These are phyloP conservation scores for Boloria selene DNA, from an alignment of 2,888 invertebrate genomes.

Conservation along the genomic window DNA sequence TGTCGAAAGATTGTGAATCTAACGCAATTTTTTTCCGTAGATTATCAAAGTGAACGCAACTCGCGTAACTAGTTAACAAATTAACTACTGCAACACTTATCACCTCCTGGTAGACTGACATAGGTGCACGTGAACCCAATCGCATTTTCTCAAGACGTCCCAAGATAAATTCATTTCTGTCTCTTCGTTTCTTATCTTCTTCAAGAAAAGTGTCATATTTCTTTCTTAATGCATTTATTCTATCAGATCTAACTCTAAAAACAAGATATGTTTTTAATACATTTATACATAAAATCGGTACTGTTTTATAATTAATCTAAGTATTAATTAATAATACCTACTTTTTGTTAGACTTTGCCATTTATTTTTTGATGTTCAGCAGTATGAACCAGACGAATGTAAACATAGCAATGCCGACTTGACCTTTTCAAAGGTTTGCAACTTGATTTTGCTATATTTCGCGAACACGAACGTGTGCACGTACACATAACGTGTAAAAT, in stretches of 20 bases:
- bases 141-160: conserved; percentile 72
- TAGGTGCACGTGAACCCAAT: conserved; percentile 50
- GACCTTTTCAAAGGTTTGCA: conserved; percentile 67
- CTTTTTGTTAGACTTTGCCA: conserved; percentile 73
- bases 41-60: no score
- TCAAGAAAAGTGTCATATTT: conserved; percentile 74
- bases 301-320: not conserved
- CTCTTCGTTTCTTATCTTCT: conserved; percentile 73
- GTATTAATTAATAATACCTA: conserved; percentile 41
- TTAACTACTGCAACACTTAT: conserved; percentile 23
- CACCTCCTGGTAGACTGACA: conserved; percentile 54
- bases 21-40: no score
- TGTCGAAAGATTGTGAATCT: no score
- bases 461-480: conserved; percentile 21
- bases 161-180: conserved; percentile 73
- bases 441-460: conserved; percentile 26
- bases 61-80: no score
- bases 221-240: conserved; percentile 65
- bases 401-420: conserved; percentile 69
- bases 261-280: conserved; percentile 11
- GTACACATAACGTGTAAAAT: conserved; percentile 26
- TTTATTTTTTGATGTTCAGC: conserved; percentile 42
- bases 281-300: not conserved
- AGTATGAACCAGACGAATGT: conserved; percentile 52
- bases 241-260: conserved; percentile 66